Evolutionary conservation across 2,888 invertebrate species (phyloP).

Genomic region (Auanema freiburgensis): DNA sequence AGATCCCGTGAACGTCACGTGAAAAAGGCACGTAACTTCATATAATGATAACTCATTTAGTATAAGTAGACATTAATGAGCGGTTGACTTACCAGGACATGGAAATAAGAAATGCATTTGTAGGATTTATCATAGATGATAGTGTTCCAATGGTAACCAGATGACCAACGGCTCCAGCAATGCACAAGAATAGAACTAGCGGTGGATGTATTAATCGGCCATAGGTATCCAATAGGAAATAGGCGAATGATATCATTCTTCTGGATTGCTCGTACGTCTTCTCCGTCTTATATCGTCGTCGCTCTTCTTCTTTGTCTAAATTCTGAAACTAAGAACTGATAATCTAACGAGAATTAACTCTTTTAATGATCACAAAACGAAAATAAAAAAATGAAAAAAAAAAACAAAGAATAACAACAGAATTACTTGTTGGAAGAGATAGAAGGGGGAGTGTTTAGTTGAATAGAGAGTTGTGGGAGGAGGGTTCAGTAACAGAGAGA

Average conservation of each 20-base stretch:
- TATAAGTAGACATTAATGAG: background rate
- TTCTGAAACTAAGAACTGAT: background rate
- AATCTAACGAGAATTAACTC: slow-evolving; percentile 1
- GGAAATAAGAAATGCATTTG: slow-evolving; percentile 56
- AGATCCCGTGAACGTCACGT: background rate
- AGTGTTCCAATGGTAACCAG: slow-evolving; percentile 52
- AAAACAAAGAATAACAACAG: background rate
- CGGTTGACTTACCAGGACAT: slow-evolving; percentile 51
- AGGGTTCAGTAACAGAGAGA: background rate
- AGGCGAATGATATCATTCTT: background rate
- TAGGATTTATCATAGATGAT: slow-evolving; percentile 52
- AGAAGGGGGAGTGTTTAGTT: no score
- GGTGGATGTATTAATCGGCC: slow-evolving; percentile 50
- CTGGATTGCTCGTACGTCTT: no score
- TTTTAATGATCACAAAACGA: background rate
- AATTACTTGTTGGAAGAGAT: no score
- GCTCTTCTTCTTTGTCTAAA: slow-evolving; percentile 4
- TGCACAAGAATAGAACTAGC: slow-evolving; percentile 54
- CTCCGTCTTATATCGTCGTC: background rate
- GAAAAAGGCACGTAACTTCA: no score
- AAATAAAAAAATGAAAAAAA: background rate
- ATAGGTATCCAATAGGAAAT: slow-evolving; percentile 28
- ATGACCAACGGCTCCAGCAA: slow-evolving; percentile 52
- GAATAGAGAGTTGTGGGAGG: background rate
- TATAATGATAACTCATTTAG: no score